Base-by-base conservation (phyloP, 1,140 invertebrate species). In the Meloidogyne exigua region DNA sequence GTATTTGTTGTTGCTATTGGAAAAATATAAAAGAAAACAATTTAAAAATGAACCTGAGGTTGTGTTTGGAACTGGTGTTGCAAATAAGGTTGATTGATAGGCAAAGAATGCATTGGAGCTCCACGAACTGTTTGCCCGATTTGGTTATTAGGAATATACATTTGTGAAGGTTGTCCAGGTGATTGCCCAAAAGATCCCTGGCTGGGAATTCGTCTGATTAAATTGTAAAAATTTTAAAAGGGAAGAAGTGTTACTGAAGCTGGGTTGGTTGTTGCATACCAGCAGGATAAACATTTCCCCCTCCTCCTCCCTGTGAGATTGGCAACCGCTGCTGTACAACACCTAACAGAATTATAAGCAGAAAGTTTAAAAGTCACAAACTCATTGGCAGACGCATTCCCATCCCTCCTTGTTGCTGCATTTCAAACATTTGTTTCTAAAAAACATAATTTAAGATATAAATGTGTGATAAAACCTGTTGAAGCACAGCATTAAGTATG, bases 191-290 rank as follows among this genome's bases (percentile, higher is more conserved):
- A 78, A 39, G 76, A 75, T 10, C 75, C 42, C n/a, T 78, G 76
- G 75, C 76, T 78, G 15, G 76, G 75, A 62, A 78, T 68, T n/a
- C 76, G 74, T 44, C 75, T 76, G 26, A 76, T 23, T 49, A 13
- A 28, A 23, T 13, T 23, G 21, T 25, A 72, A 67, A 76, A 32
- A 12, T 42, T 18, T 26, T 13, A 4, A 11, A 42, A 25, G 2
- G 13, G 18, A 28, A 36, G 72, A 73, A 3, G 12, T 18, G n/a
- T 21, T 15, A 76, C 74, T 76, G 74, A 32, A 76, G 44, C 0
- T 76, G 74, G 9, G 39, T 63, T 13, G 72, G 23, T 57, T 57
- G 49, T 21, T 57, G 49, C n/a, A 57, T 57, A 21, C 49, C 49
- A 21, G 18, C 49, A 57, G 49, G 18, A n/a, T 57, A 57, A 21